phyloP scores from a whole-genome alignment of 2,113 vertebrate genomes.

The Bubalus kerabau region DNA sequence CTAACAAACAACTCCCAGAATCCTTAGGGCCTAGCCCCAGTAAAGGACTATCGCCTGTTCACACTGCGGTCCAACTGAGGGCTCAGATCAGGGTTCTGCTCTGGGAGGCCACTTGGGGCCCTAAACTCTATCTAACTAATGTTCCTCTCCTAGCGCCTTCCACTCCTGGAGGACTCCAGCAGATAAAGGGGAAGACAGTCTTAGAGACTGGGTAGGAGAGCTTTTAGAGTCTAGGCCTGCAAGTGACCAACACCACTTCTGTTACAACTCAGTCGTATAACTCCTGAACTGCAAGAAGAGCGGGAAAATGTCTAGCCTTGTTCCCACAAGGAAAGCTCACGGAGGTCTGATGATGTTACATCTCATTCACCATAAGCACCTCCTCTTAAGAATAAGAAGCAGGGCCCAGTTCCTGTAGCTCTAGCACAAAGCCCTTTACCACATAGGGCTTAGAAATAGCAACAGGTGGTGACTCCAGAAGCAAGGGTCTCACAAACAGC shows the following conservation, averaged over 20 bases:
- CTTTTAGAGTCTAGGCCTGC: neutral
- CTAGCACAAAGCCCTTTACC: neutral
- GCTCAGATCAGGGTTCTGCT: neutral
- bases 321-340: neutral
- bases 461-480: neutral
- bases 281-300: neutral
- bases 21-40: neutral
- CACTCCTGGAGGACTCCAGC: neutral
- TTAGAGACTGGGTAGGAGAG: neutral
- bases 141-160: neutral
- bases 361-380: neutral
- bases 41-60: neutral
- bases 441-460: accelerated
- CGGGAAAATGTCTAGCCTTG: neutral
- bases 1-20: neutral
- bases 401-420: neutral
- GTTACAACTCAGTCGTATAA: neutral
- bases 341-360: neutral
- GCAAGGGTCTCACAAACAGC: neutral
- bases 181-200: neutral
- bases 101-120: neutral
- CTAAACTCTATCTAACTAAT: neutral
- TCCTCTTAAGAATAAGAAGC: neutral
- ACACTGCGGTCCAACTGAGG: accelerated
- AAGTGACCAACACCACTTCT: neutral